phyloP scores from a whole-genome alignment of 2,888 invertebrate genomes.

The Eretmocerus hayati region DNA sequence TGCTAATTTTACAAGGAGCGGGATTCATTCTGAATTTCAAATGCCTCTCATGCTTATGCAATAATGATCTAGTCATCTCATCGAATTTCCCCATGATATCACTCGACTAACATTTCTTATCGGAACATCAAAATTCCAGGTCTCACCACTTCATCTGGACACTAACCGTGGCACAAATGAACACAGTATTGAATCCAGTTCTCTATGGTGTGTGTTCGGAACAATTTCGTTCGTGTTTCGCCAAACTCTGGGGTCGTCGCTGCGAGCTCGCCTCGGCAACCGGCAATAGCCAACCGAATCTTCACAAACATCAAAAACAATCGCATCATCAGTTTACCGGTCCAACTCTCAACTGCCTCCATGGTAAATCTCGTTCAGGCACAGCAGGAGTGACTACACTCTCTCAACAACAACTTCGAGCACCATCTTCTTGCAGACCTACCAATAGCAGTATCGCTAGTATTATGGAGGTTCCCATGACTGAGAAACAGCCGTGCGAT shows the following conservation, averaged over 20 bases:
- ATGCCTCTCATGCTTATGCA: too few species aligned
- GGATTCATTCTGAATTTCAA: too few species aligned
- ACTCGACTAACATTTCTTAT: too few species aligned
- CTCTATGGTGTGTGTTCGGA: constrained; percentile 53
- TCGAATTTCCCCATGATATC: too few species aligned
- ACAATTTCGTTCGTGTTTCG: constrained; percentile 49
- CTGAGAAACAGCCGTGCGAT: too few species aligned
- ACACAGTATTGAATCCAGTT: constrained; percentile 53
- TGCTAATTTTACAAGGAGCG: too few species aligned
- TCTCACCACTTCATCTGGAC: constrained; percentile 52
- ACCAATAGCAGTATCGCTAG: constrained; percentile 38
- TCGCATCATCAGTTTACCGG: too few species aligned
- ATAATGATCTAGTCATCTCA: too few species aligned
- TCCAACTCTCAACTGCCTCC: neutral
- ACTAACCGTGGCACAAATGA: constrained; percentile 49
- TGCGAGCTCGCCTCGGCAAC: constrained; percentile 8
- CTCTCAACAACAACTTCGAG: constrained; percentile 33
- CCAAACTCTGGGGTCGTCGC: constrained; percentile 43
- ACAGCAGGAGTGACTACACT: constrained; percentile 28
- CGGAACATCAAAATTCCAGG: too few species aligned
- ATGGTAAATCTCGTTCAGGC: constrained; percentile 20
- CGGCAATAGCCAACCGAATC: neutral
- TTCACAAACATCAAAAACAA: too few species aligned
- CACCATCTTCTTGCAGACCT: constrained; percentile 23
- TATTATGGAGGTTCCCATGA: constrained; percentile 39